These are phyloP conservation scores for Rhynchonema sp. DNA, from an alignment of 2,888 invertebrate species.

Conservation along the genomic window DNA sequence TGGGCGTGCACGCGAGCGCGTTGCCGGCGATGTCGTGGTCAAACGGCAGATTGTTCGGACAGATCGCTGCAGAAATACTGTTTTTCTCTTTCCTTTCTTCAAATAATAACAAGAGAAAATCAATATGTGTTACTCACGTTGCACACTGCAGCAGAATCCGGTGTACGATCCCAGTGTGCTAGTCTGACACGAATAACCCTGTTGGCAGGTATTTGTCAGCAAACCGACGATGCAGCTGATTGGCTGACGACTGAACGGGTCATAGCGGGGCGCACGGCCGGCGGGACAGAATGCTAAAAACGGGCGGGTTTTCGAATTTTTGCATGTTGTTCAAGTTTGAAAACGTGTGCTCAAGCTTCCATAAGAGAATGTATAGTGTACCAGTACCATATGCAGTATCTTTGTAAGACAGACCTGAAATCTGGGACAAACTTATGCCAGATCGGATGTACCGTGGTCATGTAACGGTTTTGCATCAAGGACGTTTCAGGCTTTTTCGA, in stretches of 20 bases:
- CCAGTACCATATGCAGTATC: too few relatives aligned
- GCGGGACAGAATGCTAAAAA: neutral
- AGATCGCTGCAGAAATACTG: neutral
- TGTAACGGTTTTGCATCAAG: too few relatives aligned
- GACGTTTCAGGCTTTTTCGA: too few relatives aligned
- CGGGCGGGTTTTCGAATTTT: too few relatives aligned
- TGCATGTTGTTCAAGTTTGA: too few relatives aligned
- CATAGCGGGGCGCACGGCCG: neutral
- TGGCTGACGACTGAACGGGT: neutral
- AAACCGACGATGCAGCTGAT: neutral
- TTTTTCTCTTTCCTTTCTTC: neutral
- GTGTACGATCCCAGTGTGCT: neutral
- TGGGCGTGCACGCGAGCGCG: neutral
- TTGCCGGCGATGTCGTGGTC: neutral
- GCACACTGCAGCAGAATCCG: slow-evolving; percentile 2
- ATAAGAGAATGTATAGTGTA: too few relatives aligned
- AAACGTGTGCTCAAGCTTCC: too few relatives aligned
- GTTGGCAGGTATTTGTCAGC: neutral
- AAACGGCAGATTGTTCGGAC: neutral
- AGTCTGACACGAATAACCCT: slow-evolving; percentile 1
- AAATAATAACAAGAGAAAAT: neutral
- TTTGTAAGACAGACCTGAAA: too few relatives aligned
- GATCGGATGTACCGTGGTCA: too few relatives aligned
- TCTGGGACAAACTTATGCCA: too few relatives aligned
- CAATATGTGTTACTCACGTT: neutral